Evolutionary conservation across 2,888 invertebrate species (phyloP).

Genomic region (Tipula helvola): DNA sequence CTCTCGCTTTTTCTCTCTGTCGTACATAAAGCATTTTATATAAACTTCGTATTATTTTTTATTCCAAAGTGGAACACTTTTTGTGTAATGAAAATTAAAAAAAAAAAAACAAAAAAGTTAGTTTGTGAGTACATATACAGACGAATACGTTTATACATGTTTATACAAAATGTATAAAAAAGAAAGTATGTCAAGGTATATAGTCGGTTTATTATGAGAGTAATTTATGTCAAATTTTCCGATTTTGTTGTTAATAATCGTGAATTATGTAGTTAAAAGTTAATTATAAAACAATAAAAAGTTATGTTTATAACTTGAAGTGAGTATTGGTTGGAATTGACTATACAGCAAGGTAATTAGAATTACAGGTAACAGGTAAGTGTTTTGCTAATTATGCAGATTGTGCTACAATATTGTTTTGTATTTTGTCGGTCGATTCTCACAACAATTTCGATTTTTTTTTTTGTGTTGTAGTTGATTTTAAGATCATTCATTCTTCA

Average conservation of each 20-base stretch:
- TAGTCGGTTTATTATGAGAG: not conserved
- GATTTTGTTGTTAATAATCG: not conserved
- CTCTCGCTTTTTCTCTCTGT: not conserved
- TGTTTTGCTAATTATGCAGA: not conserved
- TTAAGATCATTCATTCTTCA: not conserved
- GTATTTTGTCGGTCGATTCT: no score
- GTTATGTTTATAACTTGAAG: not conserved
- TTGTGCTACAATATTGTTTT: no score
- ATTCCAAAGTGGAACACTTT: not conserved
- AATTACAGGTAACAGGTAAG: not conserved
- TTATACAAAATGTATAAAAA: not conserved
- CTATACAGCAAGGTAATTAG: not conserved
- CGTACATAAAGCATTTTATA: not conserved
- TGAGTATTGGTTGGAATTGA: not conserved
- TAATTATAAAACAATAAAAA: not conserved
- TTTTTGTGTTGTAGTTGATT: not conserved
- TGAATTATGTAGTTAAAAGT: not conserved
- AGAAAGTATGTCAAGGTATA: conserved; percentile 9
- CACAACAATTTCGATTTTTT: no score
- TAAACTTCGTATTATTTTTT: not conserved
- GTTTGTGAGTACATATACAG: not conserved
- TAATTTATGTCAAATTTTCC: not conserved
- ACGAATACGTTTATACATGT: not conserved
- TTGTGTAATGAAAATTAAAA: not conserved
- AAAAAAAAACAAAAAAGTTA: not conserved